Conservation (phyloP, 2,797 vertebrate species). For the Thripadectes ignobilis region DNA sequence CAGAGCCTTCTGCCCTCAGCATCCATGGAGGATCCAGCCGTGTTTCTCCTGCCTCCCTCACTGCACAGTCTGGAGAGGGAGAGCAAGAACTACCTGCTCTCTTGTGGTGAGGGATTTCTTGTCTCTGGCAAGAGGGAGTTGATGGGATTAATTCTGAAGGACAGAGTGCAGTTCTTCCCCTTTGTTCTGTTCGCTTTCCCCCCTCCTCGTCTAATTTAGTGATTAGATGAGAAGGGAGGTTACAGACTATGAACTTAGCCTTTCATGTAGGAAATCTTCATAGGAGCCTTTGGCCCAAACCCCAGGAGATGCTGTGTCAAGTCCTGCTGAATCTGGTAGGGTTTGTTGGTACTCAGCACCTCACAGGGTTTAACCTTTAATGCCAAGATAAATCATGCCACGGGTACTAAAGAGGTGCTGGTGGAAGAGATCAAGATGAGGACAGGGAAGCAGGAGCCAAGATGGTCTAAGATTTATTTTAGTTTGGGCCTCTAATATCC, state of each 20-base stretch:
- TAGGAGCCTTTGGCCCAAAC: not conserved
- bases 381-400: not conserved
- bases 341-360: not conserved
- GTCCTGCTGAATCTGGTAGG: not conserved
- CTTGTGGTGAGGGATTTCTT: slow-evolving; percentile 5
- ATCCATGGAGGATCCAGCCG: not conserved
- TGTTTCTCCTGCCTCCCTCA: not conserved
- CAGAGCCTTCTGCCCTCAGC: not conserved
- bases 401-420: not conserved
- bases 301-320: not conserved
- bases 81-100: not conserved
- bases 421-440: not conserved
- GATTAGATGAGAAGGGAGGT: slow-evolving; percentile 18
- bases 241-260: not conserved
- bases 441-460: not conserved
- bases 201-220: not conserved
- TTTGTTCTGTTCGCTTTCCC: not conserved
- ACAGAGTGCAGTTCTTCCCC: not conserved
- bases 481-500: not conserved
- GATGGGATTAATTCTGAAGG: slow-evolving; percentile 44
- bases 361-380: not conserved
- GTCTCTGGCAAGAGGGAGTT: not conserved
- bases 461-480: not conserved
- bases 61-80: not conserved
- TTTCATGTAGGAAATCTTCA: not conserved